These are phyloP conservation scores for Aplysina aerophoba DNA, from an alignment of 37 sponge, comb jelly and placozoan genomes.

Conservation along the genomic window DNA sequence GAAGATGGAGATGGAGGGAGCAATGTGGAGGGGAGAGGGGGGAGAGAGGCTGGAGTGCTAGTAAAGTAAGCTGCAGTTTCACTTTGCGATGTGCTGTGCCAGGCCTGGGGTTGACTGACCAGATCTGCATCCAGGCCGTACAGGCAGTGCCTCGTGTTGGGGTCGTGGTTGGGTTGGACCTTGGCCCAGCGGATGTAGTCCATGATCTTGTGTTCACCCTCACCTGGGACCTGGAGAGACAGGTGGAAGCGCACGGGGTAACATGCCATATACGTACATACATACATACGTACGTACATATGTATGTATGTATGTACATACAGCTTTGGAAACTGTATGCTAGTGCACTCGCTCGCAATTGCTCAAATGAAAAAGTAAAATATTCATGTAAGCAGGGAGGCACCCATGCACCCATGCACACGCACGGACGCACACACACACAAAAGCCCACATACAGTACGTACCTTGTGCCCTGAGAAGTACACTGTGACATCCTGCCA, in stretches of 20 bases:
- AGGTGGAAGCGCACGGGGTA: too few relatives aligned
- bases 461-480: conserved; percentile 93
- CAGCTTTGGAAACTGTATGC: background rate
- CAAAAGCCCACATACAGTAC: background rate
- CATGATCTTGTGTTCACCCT: conserved; percentile 99
- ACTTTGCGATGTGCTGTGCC: too few relatives aligned
- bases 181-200: conserved; percentile 92
- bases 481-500: conserved; percentile 91
- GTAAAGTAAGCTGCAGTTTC: too few relatives aligned
- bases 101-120: conserved; percentile 57
- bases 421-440: background rate
- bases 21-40: too few relatives aligned
- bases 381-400: too few relatives aligned
- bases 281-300: background rate
- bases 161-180: conserved; percentile 83
- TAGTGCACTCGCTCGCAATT: too few relatives aligned
- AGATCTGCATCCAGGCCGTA: conserved; percentile 99
- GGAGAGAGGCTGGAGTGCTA: background rate
- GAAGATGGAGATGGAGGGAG: too few relatives aligned
- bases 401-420: too few relatives aligned
- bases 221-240: conserved; percentile 86
- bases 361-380: too few relatives aligned
- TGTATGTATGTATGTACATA: background rate
- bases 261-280: background rate
- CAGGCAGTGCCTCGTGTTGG: conserved; percentile 96